Evolutionary conservation across 2,888 invertebrate species (phyloP), one percentile per base, ranked within the genome.

Genomic region (Spodoptera picta): DNA sequence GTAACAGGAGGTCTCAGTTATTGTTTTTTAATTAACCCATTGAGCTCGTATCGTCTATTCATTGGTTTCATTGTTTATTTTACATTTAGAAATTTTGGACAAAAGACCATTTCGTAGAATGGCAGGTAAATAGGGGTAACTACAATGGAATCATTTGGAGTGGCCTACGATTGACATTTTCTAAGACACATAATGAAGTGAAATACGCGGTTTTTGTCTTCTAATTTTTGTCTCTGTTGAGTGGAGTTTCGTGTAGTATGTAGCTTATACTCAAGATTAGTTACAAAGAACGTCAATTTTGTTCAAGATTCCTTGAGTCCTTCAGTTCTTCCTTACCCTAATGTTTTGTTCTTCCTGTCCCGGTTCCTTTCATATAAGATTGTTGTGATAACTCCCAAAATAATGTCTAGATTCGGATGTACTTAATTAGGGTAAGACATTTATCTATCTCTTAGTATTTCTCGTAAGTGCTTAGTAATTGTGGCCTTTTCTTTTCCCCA

Each of bases 1-100:
- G 5, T 27, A 54, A 23, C 9, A 46, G 23, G n/a, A 41, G n/a
- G 41, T 46, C 6, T 23, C 49, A 54, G 50, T 64, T 68, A 74
- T 73, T 77, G 57, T 68, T 77, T 77, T 68, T 67, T 50, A 67
- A 74, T 62, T 59, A 74, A 60, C 48, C 44, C 27, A 14, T 14
- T 55, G 48, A 11, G 14, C 58, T 46, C 23, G 49, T 42, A 52
- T 59, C n/a, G 44, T 19, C 48, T 23, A 46, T 60, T 58, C 53
- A 60, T 73, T 68, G 64, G 46, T 51, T 52, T 14, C 10, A 1
- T 31, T 69, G 55, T 69, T 62, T 58, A 60, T 43, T 67, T 66
- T 36, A 59, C 57, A 48, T 71, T 73, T 14, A 46, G 7, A 19
- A 56, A 27, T 9, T 50, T 47, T 23, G 14, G 7, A 44, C 57